A percentile compares a stretch with the other conserved stretches of the same genome.
Conservation (phyloP, 2,888 invertebrate species). For the Tiliacea citrago region DNA sequence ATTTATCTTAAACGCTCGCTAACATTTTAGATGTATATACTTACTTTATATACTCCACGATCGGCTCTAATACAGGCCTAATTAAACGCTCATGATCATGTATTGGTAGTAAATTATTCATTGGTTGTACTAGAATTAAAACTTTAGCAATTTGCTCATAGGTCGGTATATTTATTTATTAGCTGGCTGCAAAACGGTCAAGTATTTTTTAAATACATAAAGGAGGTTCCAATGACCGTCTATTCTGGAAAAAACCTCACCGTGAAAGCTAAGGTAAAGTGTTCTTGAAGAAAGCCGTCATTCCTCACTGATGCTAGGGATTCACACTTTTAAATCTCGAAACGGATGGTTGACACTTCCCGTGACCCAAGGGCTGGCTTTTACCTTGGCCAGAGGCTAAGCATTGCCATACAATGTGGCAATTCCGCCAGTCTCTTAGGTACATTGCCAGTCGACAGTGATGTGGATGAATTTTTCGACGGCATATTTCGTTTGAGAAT, state of each 20-base stretch:
- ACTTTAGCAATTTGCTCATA: no score
- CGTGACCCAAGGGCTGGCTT: no score
- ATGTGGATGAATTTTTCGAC: no score
- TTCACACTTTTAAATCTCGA: no score
- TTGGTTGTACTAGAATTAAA: background rate
- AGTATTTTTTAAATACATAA: background rate
- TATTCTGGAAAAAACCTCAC: background rate
- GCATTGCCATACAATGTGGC: no score
- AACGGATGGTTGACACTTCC: no score
- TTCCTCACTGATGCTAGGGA: no score
- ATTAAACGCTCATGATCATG: conserved; percentile 53
- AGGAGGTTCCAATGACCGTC: background rate
- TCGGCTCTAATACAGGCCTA: conserved; percentile 46
- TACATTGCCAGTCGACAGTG: no score
- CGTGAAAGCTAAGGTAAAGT: background rate
- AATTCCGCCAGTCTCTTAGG: no score
- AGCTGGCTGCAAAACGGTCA: background rate
- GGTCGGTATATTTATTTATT: conserved; percentile 34
- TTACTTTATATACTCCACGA: conserved; percentile 39
- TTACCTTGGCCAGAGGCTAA: no score
- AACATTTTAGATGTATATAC: conserved; percentile 26
- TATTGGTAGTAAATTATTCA: conserved; percentile 48
- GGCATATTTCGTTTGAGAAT: no score
- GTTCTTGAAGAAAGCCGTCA: no score
- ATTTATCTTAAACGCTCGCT: conserved; percentile 41